These are phyloP conservation scores for Zygaena filipendulae DNA, from an alignment of 2,888 invertebrate species.

Conservation along the genomic window DNA sequence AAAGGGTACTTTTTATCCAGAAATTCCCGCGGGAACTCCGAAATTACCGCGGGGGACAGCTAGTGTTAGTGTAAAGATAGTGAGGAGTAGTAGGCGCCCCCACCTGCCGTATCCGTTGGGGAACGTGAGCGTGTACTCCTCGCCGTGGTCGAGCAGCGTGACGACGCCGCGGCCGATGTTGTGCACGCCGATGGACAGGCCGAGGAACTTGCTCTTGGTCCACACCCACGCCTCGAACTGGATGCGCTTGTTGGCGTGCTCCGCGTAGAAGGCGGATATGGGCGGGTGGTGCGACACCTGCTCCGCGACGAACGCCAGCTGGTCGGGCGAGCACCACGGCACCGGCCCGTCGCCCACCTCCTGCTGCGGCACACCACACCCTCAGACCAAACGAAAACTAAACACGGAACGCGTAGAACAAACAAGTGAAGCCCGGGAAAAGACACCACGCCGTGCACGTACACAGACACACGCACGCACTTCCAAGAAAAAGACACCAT, in stretches of 20 bases:
- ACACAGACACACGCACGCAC: no score
- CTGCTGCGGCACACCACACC: constrained; percentile 23
- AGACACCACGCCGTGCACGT: no score
- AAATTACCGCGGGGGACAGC: no score
- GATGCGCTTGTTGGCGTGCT: constrained; percentile 92
- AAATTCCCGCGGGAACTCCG: no score
- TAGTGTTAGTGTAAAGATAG: no score
- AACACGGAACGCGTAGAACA: no score
- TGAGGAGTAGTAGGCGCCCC: no score
- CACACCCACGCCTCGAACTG: constrained; percentile 96
- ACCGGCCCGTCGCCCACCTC: constrained; percentile 85
- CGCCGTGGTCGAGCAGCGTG: constrained; percentile 88
- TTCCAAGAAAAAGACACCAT: no score
- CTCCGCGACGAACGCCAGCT: constrained; percentile 95
- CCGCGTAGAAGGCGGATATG: constrained; percentile 99
- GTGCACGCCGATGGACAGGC: constrained; percentile 96
- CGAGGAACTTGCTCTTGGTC: constrained; percentile 99
- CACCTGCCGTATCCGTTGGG: constrained; percentile 98
- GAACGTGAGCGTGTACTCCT: constrained; percentile 96
- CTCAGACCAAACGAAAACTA: constrained; percentile 1
- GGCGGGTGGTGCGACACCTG: constrained; percentile 99
- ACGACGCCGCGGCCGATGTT: constrained; percentile 96
- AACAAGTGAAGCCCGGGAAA: no score
- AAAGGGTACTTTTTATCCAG: no score
- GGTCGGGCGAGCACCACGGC: constrained; percentile 89